phyloP scores from a whole-genome alignment of 1,140 invertebrate species.

The Piezodorus guildinii region DNA sequence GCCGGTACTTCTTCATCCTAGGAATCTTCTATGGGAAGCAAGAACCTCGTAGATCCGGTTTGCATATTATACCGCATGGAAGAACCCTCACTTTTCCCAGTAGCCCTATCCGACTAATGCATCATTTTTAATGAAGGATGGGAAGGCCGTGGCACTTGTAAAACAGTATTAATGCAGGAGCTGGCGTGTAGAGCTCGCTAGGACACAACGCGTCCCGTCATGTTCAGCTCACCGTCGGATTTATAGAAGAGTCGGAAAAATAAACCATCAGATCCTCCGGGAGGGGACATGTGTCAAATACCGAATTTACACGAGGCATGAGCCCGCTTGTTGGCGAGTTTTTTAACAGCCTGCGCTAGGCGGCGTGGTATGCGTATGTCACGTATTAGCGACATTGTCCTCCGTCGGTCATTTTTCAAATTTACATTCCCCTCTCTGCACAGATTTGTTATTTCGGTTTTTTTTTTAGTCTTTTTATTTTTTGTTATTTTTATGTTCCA shows the following conservation, averaged over 20 bases:
- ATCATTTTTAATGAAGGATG: neutral
- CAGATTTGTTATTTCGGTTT: no score
- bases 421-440: no score
- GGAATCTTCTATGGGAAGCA: no score
- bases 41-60: no score
- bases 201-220: neutral
- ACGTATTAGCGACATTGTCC: no score
- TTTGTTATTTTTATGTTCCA: no score
- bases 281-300: neutral
- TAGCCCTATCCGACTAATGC: neutral
- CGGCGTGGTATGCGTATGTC: no score
- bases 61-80: neutral
- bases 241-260: constrained; percentile 1
- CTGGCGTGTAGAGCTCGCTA: neutral
- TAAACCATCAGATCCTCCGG: neutral
- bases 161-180: neutral
- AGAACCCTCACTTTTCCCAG: neutral
- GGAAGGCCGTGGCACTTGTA: no score
- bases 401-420: no score
- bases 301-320: neutral
- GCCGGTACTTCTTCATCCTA: no score
- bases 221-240: neutral
- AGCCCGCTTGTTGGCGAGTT: neutral
- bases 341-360: neutral
- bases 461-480: no score